Percentiles rank a stretch among this genome's conserved stretches.
These are phyloP conservation scores for Helostoma temminkii DNA, from an alignment of 2,797 vertebrate genomes.

Conservation along the genomic window DNA sequence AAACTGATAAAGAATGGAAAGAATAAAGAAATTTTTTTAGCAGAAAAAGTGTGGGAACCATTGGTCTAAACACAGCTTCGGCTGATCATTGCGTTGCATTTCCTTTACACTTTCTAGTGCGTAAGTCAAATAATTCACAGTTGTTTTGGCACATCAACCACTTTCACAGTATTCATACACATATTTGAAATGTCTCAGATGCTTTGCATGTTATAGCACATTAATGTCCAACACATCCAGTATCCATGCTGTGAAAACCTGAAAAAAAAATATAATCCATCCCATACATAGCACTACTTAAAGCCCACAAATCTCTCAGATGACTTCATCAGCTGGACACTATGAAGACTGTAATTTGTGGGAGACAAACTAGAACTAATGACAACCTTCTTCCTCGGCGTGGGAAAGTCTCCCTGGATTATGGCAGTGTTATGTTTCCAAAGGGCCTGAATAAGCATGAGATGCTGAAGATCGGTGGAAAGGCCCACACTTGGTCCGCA, in stretches of 20 bases:
- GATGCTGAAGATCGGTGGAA: slow-evolving; percentile 19
- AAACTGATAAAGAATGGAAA: no score
- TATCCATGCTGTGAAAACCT: background rate
- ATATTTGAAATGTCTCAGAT: slow-evolving; percentile 21
- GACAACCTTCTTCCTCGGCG: slow-evolving; percentile 46
- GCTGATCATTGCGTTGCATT: background rate
- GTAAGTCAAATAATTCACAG: slow-evolving; percentile 29
- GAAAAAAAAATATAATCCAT: background rate
- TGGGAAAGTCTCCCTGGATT: slow-evolving; percentile 66
- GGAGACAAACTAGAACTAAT: slow-evolving; percentile 54
- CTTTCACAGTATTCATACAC: background rate
- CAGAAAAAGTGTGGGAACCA: no score
- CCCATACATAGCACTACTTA: slow-evolving; percentile 1
- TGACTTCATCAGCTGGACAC: slow-evolving; percentile 69
- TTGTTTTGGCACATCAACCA: slow-evolving; percentile 43
- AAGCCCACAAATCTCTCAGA: slow-evolving; percentile 20
- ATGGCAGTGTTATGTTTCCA: slow-evolving; percentile 43
- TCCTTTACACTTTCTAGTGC: background rate
- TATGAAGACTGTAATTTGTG: slow-evolving; percentile 62
- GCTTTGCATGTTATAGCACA: slow-evolving; percentile 5
- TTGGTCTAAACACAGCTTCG: no score
- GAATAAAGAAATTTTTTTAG: no score
- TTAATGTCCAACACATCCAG: background rate
- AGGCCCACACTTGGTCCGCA: background rate
- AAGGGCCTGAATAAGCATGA: slow-evolving; percentile 16